Conservation (phyloP, 2,797 vertebrate genomes). For the Setipinna tenuifilis region DNA sequence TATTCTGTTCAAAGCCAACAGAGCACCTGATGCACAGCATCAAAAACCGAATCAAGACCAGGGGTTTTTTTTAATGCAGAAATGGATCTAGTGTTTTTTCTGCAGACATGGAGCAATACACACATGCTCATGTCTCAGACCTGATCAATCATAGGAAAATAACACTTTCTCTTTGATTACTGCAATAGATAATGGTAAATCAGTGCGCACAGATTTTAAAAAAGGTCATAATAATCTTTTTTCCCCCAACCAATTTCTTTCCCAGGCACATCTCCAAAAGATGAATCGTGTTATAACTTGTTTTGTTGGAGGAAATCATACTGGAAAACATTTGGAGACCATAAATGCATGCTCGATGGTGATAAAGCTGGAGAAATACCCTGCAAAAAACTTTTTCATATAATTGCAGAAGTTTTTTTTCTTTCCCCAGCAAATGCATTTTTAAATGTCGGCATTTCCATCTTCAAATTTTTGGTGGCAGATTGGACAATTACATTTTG, state of each 20-base stretch:
- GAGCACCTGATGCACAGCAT: background rate
- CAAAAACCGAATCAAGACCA: background rate
- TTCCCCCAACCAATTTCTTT: background rate
- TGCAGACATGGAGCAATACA: background rate
- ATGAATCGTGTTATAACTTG: background rate
- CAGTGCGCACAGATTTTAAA: background rate
- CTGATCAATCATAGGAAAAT: background rate
- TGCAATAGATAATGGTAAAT: background rate
- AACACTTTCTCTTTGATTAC: background rate
- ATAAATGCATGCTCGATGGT: background rate
- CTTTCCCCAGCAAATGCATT: constrained; percentile 21
- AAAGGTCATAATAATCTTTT: background rate
- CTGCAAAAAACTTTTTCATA: background rate
- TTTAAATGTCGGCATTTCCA: constrained; percentile 27
- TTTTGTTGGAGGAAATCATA: background rate
- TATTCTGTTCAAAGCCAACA: background rate
- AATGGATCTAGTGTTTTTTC: no score
- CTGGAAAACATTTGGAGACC: background rate
- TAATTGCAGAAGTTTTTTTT: background rate
- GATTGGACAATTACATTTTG: constrained; percentile 36
- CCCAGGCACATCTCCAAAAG: background rate
- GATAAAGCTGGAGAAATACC: background rate
- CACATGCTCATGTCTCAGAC: no score
- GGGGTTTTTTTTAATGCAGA: background rate
- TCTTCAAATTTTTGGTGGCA: background rate